phyloP scores from a whole-genome alignment of 2,888 invertebrate genomes.

The Villa cingulata region DNA sequence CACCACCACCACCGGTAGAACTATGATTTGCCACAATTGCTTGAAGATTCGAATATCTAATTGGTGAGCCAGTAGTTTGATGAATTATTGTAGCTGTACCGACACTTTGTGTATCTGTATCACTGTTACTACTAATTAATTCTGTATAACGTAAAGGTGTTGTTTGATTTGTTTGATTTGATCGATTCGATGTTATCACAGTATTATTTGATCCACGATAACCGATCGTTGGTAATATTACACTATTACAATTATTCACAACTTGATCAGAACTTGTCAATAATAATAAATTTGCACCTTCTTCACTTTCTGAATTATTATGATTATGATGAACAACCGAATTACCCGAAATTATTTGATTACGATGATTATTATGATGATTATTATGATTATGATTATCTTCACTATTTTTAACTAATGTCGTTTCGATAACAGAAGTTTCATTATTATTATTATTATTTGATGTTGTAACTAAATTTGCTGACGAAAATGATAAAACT shows the following conservation, averaged over 20 bases:
- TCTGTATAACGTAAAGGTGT: conserved; percentile 11
- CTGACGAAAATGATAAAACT: conserved; percentile 2
- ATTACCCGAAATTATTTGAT: neutral
- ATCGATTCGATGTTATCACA: conserved; percentile 27
- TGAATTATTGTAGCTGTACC: neutral
- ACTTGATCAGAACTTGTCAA: conserved; percentile 8
- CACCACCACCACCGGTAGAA: too few relatives aligned
- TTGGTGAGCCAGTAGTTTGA: conserved; percentile 3
- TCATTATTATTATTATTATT: neutral
- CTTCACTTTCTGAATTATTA: conserved; percentile 11
- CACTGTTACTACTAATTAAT: conserved; percentile 7
- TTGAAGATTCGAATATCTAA: conserved; percentile 8
- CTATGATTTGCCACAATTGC: conserved; percentile 3
- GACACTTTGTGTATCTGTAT: conserved; percentile 1
- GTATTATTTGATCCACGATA: conserved; percentile 32
- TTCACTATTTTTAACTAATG: conserved; percentile 3
- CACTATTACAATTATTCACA: conserved; percentile 11
- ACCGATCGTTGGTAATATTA: conserved; percentile 24
- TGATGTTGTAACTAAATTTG: neutral
- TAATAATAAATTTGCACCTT: conserved; percentile 13
- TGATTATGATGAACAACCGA: neutral
- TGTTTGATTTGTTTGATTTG: conserved; percentile 14
- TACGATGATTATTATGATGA: conserved; percentile 3
- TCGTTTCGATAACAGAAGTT: conserved; percentile 10
- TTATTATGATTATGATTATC: conserved; percentile 3